phyloP scores from a whole-genome alignment of 2,888 invertebrate genomes.

The Fabriciana adippe region DNA sequence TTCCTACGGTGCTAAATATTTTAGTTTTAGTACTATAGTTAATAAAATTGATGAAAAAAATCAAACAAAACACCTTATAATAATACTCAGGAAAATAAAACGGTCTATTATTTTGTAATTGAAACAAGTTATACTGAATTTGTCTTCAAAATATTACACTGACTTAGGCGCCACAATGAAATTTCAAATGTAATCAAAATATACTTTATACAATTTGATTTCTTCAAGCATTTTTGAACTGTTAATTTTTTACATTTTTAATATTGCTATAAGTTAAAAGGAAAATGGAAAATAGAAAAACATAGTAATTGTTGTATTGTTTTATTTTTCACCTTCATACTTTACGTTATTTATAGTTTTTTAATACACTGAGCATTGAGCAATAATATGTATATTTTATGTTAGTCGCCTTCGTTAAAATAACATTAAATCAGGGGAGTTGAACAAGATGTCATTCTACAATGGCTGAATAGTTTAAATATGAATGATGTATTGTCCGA shows the following conservation, averaged over 20 bases:
- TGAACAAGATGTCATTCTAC: too few species aligned
- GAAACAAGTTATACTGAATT: conserved; percentile 47
- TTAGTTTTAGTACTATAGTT: conserved; percentile 74
- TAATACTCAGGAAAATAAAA: conserved; percentile 64
- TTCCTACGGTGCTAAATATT: conserved; percentile 74
- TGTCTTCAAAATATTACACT: conserved; percentile 53
- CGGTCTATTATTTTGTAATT: conserved; percentile 72
- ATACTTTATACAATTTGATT: too few species aligned
- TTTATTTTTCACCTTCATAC: neutral
- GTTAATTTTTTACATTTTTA: too few species aligned
- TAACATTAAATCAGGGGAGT: too few species aligned
- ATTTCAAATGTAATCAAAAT: too few species aligned
- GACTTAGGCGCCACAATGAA: conserved; percentile 58
- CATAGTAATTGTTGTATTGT: neutral
- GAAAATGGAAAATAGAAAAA: neutral
- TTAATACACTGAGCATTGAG: too few species aligned
- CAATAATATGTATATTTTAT: too few species aligned
- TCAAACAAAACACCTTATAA: conserved; percentile 51
- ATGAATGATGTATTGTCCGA: too few species aligned
- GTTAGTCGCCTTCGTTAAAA: too few species aligned
- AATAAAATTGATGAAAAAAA: conserved; percentile 56
- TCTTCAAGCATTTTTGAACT: too few species aligned
- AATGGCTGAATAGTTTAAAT: too few species aligned
- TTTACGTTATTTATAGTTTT: neutral
- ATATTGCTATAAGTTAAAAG: neutral